Conservation (phyloP, 2,888 invertebrate genomes). For the Troides oblongomaculatus region DNA sequence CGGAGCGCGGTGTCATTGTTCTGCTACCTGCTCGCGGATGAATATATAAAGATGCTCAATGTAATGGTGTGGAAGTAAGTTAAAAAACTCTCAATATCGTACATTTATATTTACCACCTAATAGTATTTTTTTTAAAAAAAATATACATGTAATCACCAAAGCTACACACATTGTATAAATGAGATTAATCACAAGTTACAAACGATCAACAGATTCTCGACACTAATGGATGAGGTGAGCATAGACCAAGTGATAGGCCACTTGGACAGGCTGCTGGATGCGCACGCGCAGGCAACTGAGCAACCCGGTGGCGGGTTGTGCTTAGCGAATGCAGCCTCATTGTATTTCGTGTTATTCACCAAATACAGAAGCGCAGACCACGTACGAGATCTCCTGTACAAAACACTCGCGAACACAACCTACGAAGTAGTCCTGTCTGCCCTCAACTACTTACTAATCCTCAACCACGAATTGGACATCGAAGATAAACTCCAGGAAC, state of each 20-base stretch:
- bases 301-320: slow-evolving; percentile 50
- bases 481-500: slow-evolving; percentile 46
- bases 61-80: slow-evolving; percentile 55
- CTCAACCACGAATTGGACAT: slow-evolving; percentile 40
- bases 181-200: too few species aligned
- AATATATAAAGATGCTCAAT: slow-evolving; percentile 54
- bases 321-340: slow-evolving; percentile 47
- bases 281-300: slow-evolving; percentile 30
- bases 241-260: slow-evolving; percentile 35
- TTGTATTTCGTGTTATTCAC: slow-evolving; percentile 40
- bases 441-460: slow-evolving; percentile 47
- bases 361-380: slow-evolving; percentile 30
- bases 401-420: slow-evolving; percentile 41
- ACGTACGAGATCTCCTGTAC: slow-evolving; percentile 34
- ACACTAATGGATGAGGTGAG: slow-evolving; percentile 37
- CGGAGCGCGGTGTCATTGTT: slow-evolving; percentile 38
- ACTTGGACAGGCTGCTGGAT: slow-evolving; percentile 45
- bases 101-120: too few species aligned
- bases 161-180: too few species aligned
- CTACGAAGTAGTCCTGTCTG: slow-evolving; percentile 48
- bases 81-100: too few species aligned
- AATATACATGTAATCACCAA: too few species aligned
- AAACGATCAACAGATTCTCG: slow-evolving; percentile 43
- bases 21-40: slow-evolving; percentile 57
- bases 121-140: too few species aligned